Conservation (phyloP, 2,797 vertebrate species). For the Micrastur ruficollis region DNA sequence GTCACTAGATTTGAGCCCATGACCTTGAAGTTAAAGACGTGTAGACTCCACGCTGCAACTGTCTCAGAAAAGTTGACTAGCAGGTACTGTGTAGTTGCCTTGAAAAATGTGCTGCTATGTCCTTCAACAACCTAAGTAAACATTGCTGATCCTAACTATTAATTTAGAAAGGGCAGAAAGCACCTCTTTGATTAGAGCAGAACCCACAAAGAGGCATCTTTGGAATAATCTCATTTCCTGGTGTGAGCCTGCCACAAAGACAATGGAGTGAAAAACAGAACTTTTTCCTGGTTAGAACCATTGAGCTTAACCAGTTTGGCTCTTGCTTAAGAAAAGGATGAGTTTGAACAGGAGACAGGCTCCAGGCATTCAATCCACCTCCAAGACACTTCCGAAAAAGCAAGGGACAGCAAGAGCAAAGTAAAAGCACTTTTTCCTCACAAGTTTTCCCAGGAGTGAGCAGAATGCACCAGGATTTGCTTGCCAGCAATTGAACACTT, state of each 20-base stretch:
- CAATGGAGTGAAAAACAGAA: background rate
- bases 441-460: background rate
- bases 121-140: background rate
- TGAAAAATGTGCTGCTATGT: background rate
- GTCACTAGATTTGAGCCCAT: background rate
- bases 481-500: background rate
- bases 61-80: background rate
- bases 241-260: background rate
- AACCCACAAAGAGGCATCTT: background rate
- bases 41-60: background rate
- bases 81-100: background rate
- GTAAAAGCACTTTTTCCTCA: background rate
- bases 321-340: background rate
- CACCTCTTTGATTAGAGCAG: background rate
- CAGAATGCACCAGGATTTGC: background rate
- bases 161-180: background rate
- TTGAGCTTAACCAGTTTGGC: background rate
- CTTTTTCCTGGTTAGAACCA: background rate
- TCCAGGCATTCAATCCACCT: background rate
- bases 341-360: background rate
- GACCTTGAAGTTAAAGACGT: background rate
- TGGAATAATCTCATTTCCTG: background rate
- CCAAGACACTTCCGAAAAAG: background rate
- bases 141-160: background rate
- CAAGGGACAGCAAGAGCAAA: background rate